Base-by-base conservation (phyloP, 1,140 invertebrate species). In the Teleogryllus occipitalis region DNA sequence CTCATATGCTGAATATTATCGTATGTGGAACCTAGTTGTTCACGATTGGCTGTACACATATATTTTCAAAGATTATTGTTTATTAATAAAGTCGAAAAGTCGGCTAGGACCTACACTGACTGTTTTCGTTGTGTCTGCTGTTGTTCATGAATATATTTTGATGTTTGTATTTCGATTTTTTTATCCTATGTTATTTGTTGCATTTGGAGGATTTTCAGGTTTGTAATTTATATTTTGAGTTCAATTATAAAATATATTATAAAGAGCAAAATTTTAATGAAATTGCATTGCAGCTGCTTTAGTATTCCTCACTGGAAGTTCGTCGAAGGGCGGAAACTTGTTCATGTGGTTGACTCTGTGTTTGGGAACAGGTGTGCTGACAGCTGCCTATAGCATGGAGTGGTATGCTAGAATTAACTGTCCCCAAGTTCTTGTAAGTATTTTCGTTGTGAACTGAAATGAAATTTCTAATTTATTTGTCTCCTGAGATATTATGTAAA, bases 1-100 rank as follows among this genome's bases (percentile, higher is more conserved):
- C 5, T 91, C 91, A 3, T 98, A 93, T 84, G 90, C 90, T 0
- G 89, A 87, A 8, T 99, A 93, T 84, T 98, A 97, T 84, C 90
- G 96, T 21, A 95, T 93, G 8, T 99, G 97, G 97, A 99, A 99
- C 85, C 89, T 95, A 15, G 92, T 98, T 0, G 96, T 99, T 0
- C 93, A 98, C 84, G 95, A 97, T 81, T 99, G 96, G 96, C 87
- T 99, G 0, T 96, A 97, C 82, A 92, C 92, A 1, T 98, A 98
- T 85, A 89, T 99, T 22, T 98, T 97, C 85, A 92, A 91, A 83
- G 97, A 98, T 83, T 84, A 94, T n/a, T 92, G 91, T 75, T 90
- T 90, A 79, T 87, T 91, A 49, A 82, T 90, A 0, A 84, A 83
- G 18, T 83, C 86, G 6, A 87, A 88, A 80, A 89, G 87, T 49